Conservation (phyloP, 2,888 invertebrate species). For the Chironomus riparius region DNA sequence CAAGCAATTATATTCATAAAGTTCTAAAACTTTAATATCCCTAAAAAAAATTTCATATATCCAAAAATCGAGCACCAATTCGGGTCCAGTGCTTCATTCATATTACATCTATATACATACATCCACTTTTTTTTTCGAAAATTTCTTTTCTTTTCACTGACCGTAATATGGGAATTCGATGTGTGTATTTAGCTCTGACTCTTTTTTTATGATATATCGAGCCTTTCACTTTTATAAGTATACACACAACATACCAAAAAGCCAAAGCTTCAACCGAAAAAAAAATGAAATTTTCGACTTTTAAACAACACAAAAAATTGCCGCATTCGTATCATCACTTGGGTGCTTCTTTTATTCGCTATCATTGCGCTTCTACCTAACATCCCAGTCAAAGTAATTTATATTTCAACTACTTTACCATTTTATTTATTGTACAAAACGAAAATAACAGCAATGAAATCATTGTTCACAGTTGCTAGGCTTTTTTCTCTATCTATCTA, state of each 20-base stretch:
- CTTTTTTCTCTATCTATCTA: not conserved
- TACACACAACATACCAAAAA: not conserved
- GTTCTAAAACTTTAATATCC: too few relatives aligned
- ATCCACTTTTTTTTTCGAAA: constrained; percentile 1
- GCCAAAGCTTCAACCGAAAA: not conserved
- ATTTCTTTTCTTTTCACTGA: constrained; percentile 13
- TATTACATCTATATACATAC: not conserved
- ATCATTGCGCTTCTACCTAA: not conserved
- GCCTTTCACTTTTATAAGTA: constrained; percentile 25
- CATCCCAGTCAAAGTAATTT: not conserved
- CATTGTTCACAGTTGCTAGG: not conserved
- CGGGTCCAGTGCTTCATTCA: too few relatives aligned
- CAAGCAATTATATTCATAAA: too few relatives aligned
- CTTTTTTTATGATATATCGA: constrained; percentile 14
- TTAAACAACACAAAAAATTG: not conserved
- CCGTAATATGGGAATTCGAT: constrained; percentile 8
- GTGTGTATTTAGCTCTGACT: constrained; percentile 10
- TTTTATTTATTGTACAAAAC: not conserved
- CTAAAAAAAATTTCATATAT: too few relatives aligned
- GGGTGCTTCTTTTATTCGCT: not conserved
- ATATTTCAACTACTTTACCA: not conserved
- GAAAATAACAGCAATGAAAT: not conserved
- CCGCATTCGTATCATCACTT: not conserved
- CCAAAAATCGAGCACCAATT: too few relatives aligned
- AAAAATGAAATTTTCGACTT: not conserved